Percentiles rank a stretch among this genome's conserved stretches.
Conservation (phyloP, 2,113 vertebrate genomes). For the Petaurus breviceps region DNA sequence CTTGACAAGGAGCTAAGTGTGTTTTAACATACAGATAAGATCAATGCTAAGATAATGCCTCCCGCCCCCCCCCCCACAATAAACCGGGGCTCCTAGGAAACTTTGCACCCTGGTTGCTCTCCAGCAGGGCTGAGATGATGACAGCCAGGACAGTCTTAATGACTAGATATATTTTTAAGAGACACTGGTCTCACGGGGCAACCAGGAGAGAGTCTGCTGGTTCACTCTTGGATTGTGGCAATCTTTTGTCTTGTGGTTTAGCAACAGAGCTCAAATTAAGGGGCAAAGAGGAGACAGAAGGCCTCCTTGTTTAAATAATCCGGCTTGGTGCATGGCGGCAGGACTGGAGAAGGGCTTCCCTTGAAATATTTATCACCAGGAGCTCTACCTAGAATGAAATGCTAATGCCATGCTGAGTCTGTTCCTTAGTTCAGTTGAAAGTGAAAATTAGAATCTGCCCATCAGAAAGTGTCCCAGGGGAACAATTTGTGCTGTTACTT, state of each 20-base stretch:
- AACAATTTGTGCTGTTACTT: constrained; percentile 67
- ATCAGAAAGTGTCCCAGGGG: constrained; percentile 67
- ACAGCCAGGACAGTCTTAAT: constrained; percentile 44
- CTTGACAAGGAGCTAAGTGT: constrained; percentile 80
- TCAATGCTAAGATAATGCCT: constrained; percentile 81
- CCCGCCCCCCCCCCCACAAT: constrained; percentile 72
- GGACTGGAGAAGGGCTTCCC: constrained; percentile 66
- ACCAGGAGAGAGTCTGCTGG: constrained; percentile 29
- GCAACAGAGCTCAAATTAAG: background rate
- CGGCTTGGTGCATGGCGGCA: constrained; percentile 54
- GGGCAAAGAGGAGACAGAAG: background rate
- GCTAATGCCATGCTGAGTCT: constrained; percentile 50
- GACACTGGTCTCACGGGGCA: constrained; percentile 6
- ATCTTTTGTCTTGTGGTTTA: background rate
- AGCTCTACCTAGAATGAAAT: constrained; percentile 59
- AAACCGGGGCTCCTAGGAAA: constrained; percentile 65
- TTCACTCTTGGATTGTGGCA: background rate
- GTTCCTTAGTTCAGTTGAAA: constrained; percentile 73
- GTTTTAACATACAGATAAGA: constrained; percentile 83
- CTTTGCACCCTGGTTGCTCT: constrained; percentile 64
- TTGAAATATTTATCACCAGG: constrained; percentile 77
- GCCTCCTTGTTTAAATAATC: constrained; percentile 76
- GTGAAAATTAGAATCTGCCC: constrained; percentile 77
- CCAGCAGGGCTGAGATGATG: constrained; percentile 42
- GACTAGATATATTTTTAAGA: constrained; percentile 41